These are phyloP conservation scores for Takifugu ocellatus DNA, from an alignment of 2,797 vertebrate species.

Conservation along the genomic window DNA sequence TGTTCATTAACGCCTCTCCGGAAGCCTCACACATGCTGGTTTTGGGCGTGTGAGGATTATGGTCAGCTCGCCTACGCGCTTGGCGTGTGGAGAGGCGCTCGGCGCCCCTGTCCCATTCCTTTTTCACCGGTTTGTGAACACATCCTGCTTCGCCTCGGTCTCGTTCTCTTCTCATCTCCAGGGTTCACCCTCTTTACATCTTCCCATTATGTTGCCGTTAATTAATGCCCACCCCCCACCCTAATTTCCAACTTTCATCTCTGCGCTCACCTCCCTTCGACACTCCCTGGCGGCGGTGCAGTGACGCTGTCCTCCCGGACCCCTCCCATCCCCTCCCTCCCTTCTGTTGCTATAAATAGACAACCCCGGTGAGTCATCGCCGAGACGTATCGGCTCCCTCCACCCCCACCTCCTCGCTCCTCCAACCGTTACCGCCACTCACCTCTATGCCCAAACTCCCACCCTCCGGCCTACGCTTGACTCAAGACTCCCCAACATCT, in stretches of 20 bases:
- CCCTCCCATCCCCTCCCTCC: constrained; percentile 42
- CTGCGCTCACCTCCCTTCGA: constrained; percentile 24
- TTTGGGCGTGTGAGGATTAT: constrained; percentile 13
- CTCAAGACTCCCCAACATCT: no score
- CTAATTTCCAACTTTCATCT: constrained; percentile 17
- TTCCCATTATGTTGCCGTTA: constrained; percentile 24
- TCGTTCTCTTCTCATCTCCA: constrained; percentile 37
- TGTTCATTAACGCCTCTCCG: constrained; percentile 40
- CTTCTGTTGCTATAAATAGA: constrained; percentile 76
- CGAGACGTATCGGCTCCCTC: constrained; percentile 70
- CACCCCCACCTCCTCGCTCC: constrained; percentile 37
- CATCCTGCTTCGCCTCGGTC: constrained; percentile 1
- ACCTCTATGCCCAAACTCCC: constrained; percentile 42
- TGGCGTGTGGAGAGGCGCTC: neutral
- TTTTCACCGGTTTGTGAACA: constrained; percentile 16
- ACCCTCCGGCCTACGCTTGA: constrained; percentile 34
- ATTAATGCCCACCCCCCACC: constrained; percentile 15
- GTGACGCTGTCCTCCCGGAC: constrained; percentile 47
- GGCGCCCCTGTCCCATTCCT: neutral
- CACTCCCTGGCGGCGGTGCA: constrained; percentile 48
- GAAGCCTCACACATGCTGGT: constrained; percentile 13
- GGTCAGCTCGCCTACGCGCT: constrained; percentile 8
- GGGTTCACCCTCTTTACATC: constrained; percentile 37
- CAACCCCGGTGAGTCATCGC: constrained; percentile 77
- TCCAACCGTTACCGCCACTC: neutral